Percentiles rank a stretch among this genome's conserved stretches.
Conservation (phyloP, 2,888 invertebrate species). For the Drosophila meridiana region DNA sequence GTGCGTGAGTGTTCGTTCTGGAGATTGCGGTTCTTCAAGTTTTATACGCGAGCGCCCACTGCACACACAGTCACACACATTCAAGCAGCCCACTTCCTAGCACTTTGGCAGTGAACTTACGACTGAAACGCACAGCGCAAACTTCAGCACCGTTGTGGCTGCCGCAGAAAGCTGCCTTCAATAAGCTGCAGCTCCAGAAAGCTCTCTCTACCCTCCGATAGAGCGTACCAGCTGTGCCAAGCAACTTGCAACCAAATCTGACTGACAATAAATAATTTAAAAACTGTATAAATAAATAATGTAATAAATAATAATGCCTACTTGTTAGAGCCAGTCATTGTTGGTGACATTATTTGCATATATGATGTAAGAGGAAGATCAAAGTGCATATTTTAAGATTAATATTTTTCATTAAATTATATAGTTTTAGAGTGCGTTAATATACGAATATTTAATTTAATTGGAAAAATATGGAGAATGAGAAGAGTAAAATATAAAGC, state of each 20-base stretch:
- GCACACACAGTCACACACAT: conserved; percentile 13
- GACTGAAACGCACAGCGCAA: conserved; percentile 56
- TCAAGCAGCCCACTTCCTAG: conserved; percentile 46
- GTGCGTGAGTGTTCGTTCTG: conserved; percentile 6
- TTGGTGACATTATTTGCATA: background rate
- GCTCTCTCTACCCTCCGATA: conserved; percentile 47
- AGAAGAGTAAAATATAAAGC: background rate
- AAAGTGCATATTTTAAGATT: no score
- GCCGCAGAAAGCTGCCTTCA: conserved; percentile 28
- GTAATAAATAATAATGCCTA: background rate
- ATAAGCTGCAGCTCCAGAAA: conserved; percentile 60
- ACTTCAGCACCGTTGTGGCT: conserved; percentile 35
- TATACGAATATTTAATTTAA: no score
- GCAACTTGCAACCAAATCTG: background rate
- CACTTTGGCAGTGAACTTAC: conserved; percentile 78
- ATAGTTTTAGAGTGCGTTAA: no score
- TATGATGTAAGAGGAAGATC: background rate
- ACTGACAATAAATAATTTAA: background rate
- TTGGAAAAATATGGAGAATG: no score
- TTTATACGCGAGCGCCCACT: conserved; percentile 42
- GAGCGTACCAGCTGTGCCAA: background rate
- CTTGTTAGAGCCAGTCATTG: background rate
- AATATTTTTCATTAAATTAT: no score
- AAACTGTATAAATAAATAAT: background rate
- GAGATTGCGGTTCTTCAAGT: conserved; percentile 32